phyloP scores from a whole-genome alignment of 2,797 vertebrate species.

The Etheostoma perlongum region DNA sequence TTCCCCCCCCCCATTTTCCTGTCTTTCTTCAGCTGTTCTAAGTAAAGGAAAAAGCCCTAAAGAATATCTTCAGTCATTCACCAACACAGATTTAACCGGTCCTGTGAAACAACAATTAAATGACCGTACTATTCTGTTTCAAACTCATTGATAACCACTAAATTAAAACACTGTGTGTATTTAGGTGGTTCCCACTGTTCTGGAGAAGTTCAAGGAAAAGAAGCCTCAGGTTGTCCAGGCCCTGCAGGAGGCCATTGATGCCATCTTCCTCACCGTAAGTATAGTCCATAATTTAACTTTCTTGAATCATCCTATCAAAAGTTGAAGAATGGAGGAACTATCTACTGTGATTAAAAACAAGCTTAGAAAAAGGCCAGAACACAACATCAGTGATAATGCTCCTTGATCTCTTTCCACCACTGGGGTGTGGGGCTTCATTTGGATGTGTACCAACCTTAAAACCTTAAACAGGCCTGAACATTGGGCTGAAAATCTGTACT shows the following conservation, averaged over 20 bases:
- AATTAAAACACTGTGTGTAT: constrained; percentile 4
- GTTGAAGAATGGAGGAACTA: background rate
- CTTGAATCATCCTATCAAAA: background rate
- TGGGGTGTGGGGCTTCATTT: background rate
- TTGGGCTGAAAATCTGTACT: background rate
- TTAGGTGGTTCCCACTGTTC: constrained; percentile 95
- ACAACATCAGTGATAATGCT: too few species aligned
- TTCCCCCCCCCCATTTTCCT: too few species aligned
- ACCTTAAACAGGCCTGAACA: background rate
- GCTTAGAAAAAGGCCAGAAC: background rate
- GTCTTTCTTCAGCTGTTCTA: too few species aligned
- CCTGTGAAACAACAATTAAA: background rate
- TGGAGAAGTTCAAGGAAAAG: constrained; percentile 99
- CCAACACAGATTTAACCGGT: background rate
- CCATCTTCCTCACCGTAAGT: constrained; percentile 96
- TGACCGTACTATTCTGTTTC: background rate
- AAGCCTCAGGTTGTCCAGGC: constrained; percentile 97
- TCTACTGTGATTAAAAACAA: background rate
- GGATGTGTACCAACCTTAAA: background rate
- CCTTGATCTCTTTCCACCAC: background rate
- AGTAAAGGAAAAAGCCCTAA: too few species aligned
- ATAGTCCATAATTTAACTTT: background rate
- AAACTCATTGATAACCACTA: background rate
- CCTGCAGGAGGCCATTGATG: constrained; percentile 96
- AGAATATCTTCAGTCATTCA: background rate